Conservation (phyloP, 1,140 invertebrate genomes). For the Eupeodes corollae region DNA sequence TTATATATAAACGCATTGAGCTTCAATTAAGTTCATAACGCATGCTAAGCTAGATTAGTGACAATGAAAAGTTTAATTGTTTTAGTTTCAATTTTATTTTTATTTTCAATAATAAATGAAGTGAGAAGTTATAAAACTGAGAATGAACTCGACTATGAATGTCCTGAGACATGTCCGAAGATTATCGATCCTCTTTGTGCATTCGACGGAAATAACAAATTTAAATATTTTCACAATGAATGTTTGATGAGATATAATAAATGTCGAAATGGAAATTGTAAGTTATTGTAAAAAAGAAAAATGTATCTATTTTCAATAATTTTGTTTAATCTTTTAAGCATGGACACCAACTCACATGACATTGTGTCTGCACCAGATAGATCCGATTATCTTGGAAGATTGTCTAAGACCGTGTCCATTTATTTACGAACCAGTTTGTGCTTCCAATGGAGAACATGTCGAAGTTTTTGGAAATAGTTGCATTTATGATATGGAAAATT, state of each 20-base stretch:
- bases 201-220: not conserved
- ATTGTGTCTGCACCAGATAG: conserved; percentile 5
- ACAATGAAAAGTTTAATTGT: too few species aligned
- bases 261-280: conserved; percentile 6
- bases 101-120: too few species aligned
- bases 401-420: conserved; percentile 7
- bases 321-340: conserved; percentile 1
- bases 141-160: not conserved
- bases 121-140: too few species aligned
- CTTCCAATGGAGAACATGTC: conserved; percentile 1
- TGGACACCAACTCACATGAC: conserved; percentile 7
- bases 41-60: too few species aligned
- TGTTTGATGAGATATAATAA: conserved; percentile 5
- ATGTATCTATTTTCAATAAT: not conserved
- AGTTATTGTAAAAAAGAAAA: not conserved
- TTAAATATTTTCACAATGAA: conserved; percentile 9
- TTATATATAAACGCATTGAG: too few species aligned
- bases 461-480: conserved; percentile 10
- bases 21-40: too few species aligned
- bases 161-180: conserved; percentile 1
- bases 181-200: conserved; percentile 10
- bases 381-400: conserved; percentile 4
- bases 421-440: conserved; percentile 10
- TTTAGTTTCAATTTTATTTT: too few species aligned
- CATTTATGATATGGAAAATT: conserved; percentile 8